Base-by-base conservation (phyloP, 2,888 invertebrate species). In the Dolichopus griseipennis region DNA sequence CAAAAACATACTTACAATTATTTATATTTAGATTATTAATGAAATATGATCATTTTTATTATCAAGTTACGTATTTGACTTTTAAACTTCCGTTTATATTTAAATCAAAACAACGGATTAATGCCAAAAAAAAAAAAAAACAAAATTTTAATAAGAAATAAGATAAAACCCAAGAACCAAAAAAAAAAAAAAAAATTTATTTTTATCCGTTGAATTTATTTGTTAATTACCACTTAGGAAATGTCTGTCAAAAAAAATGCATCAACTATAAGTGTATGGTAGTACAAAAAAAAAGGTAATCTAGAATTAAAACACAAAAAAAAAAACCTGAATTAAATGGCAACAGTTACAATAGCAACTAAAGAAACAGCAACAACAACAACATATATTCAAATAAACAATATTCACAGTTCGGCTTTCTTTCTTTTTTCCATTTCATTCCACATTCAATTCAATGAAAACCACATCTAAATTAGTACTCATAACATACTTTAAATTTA, bases 401-500 rank as follows among this genome's bases (percentile, higher is more conserved):
- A 37, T 37, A 37, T 37, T 37, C 2, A 37, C 37, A 37, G 12
- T 37, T 37, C 37, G 37, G 37, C 37, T 18, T 52, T 52, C 6
- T 52, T 52, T 52, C n/a, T 52, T 52, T 52, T 41, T 41, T 41
- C 41, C 41, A 12, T 41, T 41, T 52, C 6, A 52, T 37, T 12
- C 18, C 52, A 52, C 18, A 12, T 37, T 37, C 37, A 27, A 27
- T 27, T 27, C 12, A 37, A 37, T 37, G 37, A 52, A 52, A 52
- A n/a, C 52, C 52, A 52, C 52, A 52, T 52, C 15, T n/a, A 52
- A 52, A 52, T 52, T 52, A 52, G 52, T 52, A 18, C 52, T 52
- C n/a, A 52, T 52, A n/a, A 52, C 52, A 52, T 52, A 52, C 52
- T 52, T 52, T 52, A 12, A 52, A 52, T 52, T 52, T 52, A 52